Evolutionary conservation across 2,888 invertebrate genomes (phyloP), one percentile per base, ranked within the genome.

Genomic region (Oscheius sp.): DNA sequence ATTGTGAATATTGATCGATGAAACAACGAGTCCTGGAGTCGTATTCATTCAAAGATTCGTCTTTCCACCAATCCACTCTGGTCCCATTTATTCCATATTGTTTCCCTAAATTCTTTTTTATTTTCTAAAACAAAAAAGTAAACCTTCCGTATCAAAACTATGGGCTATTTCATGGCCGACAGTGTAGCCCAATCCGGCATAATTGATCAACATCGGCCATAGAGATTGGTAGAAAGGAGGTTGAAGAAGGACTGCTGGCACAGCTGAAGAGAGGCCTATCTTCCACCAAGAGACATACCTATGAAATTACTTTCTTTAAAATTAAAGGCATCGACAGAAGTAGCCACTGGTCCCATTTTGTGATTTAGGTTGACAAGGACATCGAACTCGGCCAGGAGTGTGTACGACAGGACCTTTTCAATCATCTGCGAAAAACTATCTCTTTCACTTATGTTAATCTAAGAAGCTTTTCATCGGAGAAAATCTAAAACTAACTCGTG

Each of bases 151-250:
- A n/a, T 55, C 55, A n/a, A 55, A 55, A 37, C 55, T 55, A n/a
- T 55, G 55, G 20, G 33, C 55, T 20, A 55, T 55, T 34, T 55
- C 55, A 34, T 55, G 55, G 17, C 55, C 55, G 17, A 55, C 55
- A 34, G 55, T 55, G 17, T 55, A 55, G 10, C 55, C 55, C 3
- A 55, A 25, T 2, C 55, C 55, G 33, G 55, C 55, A 17, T 55
- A 55, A n/a, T 55, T 55, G 20, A 55, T 33, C 3, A 33, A 33
- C 55, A 55, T 34, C 23, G 55, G 55, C 55, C 55, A 55, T 3
- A 17, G 15, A 10, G 55, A 34, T 17, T 55, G 33, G 20, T 55
- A 55, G 34, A 55, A 55, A 2, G 55, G 55, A 17, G 55, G 55
- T 20, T 55, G 55, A 25, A 55, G 55, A 23, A 55, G 55, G 34